These are phyloP conservation scores for Neopipo cinnamomea DNA, from an alignment of 2,113 vertebrate genomes.

Conservation along the genomic window DNA sequence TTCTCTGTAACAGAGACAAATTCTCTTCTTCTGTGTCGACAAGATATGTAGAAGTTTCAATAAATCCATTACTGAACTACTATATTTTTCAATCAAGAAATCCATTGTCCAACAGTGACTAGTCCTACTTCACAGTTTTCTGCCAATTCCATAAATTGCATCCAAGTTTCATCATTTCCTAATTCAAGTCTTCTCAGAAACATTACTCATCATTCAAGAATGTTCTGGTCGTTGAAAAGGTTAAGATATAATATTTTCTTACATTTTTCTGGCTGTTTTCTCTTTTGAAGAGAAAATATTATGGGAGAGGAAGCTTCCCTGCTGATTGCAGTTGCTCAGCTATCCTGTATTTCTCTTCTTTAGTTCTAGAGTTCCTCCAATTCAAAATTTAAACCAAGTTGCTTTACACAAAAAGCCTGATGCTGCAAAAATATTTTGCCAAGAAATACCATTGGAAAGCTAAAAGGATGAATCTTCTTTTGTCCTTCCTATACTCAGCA, in stretches of 20 bases:
- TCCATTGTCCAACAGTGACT: not conserved
- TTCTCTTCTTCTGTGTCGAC: not conserved
- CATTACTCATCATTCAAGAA: constrained; percentile 19
- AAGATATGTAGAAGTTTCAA: not conserved
- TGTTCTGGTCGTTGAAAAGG: constrained; percentile 27
- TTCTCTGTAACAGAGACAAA: not conserved
- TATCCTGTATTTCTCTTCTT: constrained; percentile 3
- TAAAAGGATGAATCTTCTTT: not conserved
- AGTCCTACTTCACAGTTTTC: not conserved
- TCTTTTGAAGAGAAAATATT: constrained; percentile 19
- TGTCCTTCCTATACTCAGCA: not conserved
- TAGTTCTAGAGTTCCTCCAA: not conserved
- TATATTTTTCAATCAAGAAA: not conserved
- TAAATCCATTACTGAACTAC: not conserved
- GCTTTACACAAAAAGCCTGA: not conserved
- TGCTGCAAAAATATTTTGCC: not conserved
- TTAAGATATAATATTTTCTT: constrained; percentile 48
- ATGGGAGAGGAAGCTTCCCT: not conserved
- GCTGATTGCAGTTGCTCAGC: not conserved
- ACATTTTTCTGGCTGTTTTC: constrained; percentile 53
- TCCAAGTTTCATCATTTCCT: constrained; percentile 42
- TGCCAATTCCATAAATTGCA: constrained; percentile 37
- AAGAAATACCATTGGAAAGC: not conserved
- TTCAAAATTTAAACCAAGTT: not conserved
- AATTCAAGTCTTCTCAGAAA: constrained; percentile 43